Evolutionary conservation across 2,113 vertebrate genomes (phyloP), one percentile per base, ranked within the genome.

Genomic region (Leucopsar rothschildi): DNA sequence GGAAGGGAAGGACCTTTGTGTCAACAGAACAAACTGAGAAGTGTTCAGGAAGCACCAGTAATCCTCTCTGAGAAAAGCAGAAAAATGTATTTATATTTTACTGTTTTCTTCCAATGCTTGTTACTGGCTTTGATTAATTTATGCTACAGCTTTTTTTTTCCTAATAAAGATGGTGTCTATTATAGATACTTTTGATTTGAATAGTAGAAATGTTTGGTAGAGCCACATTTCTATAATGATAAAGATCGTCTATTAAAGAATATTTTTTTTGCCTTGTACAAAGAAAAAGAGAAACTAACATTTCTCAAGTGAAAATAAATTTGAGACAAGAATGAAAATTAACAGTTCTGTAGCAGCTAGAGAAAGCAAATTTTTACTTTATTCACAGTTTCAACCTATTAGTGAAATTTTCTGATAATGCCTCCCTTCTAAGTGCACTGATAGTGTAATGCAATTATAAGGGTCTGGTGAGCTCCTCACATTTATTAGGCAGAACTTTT

Each of bases 11-110:
- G 90, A 97, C 91, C 91, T 88, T 87, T 90, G 60, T 57, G 82
- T 86, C 95, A 96, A 76, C 27, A 92, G 86, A 96, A 96, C 94
- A 96, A 95, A 96, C 93, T 73, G 75, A 97, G 91, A 56, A 92
- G 49, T 33, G 82, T 77, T 92, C 63, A 92, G 88, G 75, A 94
- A 94, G 29, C 78, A 89, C 68, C 76, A 95, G 39, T 88, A 90
- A 92, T 88, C 76, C 14, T 72, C 81, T 94, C 70, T 69, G 42
- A 83, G 40, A 45, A 93, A 94, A 69, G 50, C 15, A 52, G 68
- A 95, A 96, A 69, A 97, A 88, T 79, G 15, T 44, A 79, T 91
- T 95, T 95, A 49, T 93, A 63, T 96, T 94, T 96, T 94, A 94
- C 35, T 92, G 19, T 96, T 92, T 77, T 88, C 7, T n/a, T 22